A percentile compares a stretch with the other conserved stretches of the same genome.
phyloP scores from a whole-genome alignment of 2,797 vertebrate species.

The Trachops cirrhosus region DNA sequence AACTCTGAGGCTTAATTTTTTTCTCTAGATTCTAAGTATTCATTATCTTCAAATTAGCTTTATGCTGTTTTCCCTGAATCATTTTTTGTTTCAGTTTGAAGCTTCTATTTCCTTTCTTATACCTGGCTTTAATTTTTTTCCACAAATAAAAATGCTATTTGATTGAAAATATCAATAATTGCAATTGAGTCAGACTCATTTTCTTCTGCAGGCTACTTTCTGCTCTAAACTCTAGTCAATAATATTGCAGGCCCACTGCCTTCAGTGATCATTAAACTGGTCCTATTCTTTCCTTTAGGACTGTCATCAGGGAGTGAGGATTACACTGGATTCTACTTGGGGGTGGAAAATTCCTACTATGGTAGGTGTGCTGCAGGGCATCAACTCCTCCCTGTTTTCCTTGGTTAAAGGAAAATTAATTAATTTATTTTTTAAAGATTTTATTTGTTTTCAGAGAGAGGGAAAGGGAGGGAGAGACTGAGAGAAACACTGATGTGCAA shows the following conservation, averaged over 20 bases:
- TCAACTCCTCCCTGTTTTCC: not conserved
- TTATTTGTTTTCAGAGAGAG: no score
- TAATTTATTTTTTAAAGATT: no score
- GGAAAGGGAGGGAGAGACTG: no score
- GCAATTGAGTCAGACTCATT: not conserved
- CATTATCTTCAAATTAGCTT: constrained; percentile 24
- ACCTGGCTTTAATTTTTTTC: not conserved
- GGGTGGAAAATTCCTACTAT: not conserved
- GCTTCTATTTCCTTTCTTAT: not conserved
- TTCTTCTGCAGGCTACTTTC: not conserved
- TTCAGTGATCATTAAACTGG: not conserved
- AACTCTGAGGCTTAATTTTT: not conserved
- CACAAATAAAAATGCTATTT: not conserved
- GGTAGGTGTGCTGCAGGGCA: not conserved
- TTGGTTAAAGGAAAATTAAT: not conserved
- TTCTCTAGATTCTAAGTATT: constrained; percentile 25
- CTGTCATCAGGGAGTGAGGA: not conserved
- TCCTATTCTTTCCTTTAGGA: not conserved
- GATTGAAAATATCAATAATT: constrained; percentile 29
- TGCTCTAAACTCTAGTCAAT: not conserved
- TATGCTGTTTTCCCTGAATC: not conserved
- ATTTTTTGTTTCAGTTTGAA: constrained; percentile 14
- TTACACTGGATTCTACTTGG: not conserved
- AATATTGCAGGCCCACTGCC: not conserved
- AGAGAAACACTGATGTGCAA: no score